These are phyloP conservation scores for Synanthedon formicaeformis DNA, from an alignment of 2,888 invertebrate species.

Conservation along the genomic window DNA sequence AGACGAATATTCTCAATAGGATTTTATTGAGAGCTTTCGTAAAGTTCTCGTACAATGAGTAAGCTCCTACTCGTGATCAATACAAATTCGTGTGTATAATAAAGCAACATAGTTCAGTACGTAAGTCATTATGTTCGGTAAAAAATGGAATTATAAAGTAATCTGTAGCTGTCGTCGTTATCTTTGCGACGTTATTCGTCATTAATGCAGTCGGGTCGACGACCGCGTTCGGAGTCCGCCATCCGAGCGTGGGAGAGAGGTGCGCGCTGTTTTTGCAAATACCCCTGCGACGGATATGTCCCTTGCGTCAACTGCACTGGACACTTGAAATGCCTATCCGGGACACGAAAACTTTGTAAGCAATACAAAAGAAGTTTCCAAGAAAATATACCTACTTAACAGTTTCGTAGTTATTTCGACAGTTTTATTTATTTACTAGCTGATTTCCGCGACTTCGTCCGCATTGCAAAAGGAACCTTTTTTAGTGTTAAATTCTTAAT, in stretches of 20 bases:
- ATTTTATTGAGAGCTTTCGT: too few species aligned
- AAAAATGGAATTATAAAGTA: constrained; percentile 1
- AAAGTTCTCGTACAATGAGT: too few species aligned
- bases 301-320: not conserved
- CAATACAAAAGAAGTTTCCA: too few species aligned
- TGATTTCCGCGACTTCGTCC: too few species aligned
- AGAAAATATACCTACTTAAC: too few species aligned
- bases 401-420: too few species aligned
- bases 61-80: too few species aligned
- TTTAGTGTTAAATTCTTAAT: too few species aligned
- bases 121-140: constrained; percentile 1
- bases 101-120: not conserved
- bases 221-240: constrained; percentile 37
- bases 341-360: too few species aligned
- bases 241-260: constrained; percentile 23
- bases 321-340: not conserved
- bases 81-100: not conserved
- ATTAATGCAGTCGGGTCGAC: constrained; percentile 43
- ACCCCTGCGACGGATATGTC: constrained; percentile 19
- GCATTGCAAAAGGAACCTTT: too few species aligned
- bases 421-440: too few species aligned
- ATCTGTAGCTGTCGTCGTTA: constrained; percentile 16
- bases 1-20: too few species aligned
- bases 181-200: constrained; percentile 42
- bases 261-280: constrained; percentile 40